Conservation (phyloP, 2,797 vertebrate species). For the Dryobates pubescens region DNA sequence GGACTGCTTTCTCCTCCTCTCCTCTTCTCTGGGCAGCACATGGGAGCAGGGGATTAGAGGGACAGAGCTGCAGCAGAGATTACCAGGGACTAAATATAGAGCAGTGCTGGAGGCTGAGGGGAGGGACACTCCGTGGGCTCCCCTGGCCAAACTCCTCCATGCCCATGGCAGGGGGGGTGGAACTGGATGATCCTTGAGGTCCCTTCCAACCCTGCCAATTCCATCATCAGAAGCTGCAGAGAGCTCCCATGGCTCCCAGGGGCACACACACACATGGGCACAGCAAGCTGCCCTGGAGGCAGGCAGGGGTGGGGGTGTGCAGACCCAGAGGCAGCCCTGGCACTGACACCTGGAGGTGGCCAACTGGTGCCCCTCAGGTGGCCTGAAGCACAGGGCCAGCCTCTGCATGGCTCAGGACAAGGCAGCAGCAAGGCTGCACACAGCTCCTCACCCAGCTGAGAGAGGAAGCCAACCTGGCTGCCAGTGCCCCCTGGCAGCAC, state of each 20-base stretch:
- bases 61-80: slow-evolving; percentile 25
- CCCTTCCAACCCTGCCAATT: too few relatives aligned
- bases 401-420: accelerated
- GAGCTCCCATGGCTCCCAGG: accelerated
- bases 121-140: not conserved
- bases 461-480: not conserved
- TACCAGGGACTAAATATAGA: slow-evolving; percentile 49
- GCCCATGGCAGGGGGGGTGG: too few relatives aligned
- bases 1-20: not conserved
- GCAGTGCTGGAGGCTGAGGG: not conserved
- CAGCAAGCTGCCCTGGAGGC: not conserved
- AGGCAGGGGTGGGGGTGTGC: not conserved
- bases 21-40: not conserved
- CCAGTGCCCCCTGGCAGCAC: not conserved
- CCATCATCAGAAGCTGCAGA: not conserved
- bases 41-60: slow-evolving; percentile 36
- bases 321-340: not conserved
- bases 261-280: accelerated
- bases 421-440: not conserved
- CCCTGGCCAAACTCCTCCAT: not conserved
- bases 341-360: not conserved
- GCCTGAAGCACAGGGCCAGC: not conserved
- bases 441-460: not conserved
- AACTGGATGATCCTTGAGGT: too few relatives aligned
- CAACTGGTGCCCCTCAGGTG: not conserved